phyloP scores from a whole-genome alignment of 1,140 invertebrate genomes.

The Capitella teleta region DNA sequence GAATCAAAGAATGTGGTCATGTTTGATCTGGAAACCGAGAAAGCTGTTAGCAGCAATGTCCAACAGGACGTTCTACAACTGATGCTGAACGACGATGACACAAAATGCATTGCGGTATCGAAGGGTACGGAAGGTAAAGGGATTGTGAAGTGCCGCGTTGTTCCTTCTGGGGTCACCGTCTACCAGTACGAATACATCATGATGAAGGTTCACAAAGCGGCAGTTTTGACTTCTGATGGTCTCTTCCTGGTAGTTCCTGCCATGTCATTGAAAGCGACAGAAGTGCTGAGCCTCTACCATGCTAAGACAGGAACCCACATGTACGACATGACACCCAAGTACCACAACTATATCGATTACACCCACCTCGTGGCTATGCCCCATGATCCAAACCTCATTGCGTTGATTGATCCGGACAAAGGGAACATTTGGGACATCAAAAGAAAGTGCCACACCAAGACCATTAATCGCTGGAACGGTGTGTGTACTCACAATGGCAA shows the following conservation, averaged over 20 bases:
- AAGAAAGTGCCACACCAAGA: conserved; percentile 43
- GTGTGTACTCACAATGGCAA: conserved; percentile 49
- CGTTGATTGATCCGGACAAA: conserved; percentile 79
- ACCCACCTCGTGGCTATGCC: conserved; percentile 38
- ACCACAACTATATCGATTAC: conserved; percentile 38
- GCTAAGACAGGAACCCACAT: conserved; percentile 68
- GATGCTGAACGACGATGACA: conserved; percentile 67
- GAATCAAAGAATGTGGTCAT: conserved; percentile 86
- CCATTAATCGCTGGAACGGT: conserved; percentile 47
- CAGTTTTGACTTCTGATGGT: conserved; percentile 70
- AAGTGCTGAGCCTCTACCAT: conserved; percentile 72
- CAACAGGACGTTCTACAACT: conserved; percentile 78
- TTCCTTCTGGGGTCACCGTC: not conserved
- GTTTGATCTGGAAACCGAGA: conserved; percentile 76
- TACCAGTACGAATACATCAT: conserved; percentile 55
- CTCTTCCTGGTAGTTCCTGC: conserved; percentile 64
- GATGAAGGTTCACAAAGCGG: conserved; percentile 37
- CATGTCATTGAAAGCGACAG: conserved; percentile 65
- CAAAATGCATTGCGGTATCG: conserved; percentile 66
- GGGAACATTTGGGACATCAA: conserved; percentile 55
- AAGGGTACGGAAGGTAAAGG: not conserved
- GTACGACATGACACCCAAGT: conserved; percentile 51
- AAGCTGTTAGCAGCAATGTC: conserved; percentile 48
- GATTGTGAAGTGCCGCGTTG: not conserved
- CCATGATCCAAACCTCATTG: conserved; percentile 59